Conservation (phyloP, 1,140 invertebrate genomes). For the Parapsyche elsis region DNA sequence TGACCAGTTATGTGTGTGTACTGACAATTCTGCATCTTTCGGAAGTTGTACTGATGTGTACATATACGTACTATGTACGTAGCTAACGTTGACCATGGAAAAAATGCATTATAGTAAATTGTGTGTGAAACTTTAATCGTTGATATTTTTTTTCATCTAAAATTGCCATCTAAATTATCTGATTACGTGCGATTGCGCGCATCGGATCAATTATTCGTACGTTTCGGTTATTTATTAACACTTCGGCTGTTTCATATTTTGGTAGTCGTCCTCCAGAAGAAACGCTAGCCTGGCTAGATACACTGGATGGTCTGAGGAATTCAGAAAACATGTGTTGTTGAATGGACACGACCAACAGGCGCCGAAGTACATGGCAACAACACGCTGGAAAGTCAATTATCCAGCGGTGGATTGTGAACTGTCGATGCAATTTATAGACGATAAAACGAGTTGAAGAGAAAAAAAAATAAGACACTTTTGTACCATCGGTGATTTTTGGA, state of each 20-base stretch:
- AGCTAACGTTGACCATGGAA: too few species aligned
- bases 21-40: not conserved
- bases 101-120: not conserved
- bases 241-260: not conserved
- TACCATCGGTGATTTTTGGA: not conserved
- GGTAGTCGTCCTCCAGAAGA: not conserved
- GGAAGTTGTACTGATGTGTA: not conserved
- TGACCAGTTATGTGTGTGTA: not conserved
- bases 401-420: slow-evolving; percentile 6
- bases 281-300: not conserved
- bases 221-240: not conserved
- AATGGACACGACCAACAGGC: slow-evolving; percentile 30
- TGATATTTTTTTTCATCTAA: not conserved
- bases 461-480: not conserved
- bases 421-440: slow-evolving; percentile 27
- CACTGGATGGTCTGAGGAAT: slow-evolving; percentile 30
- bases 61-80: too few species aligned
- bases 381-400: slow-evolving; percentile 32
- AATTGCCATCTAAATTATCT: not conserved
- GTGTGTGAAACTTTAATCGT: not conserved
- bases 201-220: not conserved
- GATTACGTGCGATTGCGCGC: not conserved
- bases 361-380: slow-evolving; percentile 22
- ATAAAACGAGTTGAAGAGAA: not conserved
- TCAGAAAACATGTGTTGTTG: slow-evolving; percentile 39